Base-by-base conservation (phyloP, 2,113 vertebrate genomes). In the Trinectes maculatus region DNA sequence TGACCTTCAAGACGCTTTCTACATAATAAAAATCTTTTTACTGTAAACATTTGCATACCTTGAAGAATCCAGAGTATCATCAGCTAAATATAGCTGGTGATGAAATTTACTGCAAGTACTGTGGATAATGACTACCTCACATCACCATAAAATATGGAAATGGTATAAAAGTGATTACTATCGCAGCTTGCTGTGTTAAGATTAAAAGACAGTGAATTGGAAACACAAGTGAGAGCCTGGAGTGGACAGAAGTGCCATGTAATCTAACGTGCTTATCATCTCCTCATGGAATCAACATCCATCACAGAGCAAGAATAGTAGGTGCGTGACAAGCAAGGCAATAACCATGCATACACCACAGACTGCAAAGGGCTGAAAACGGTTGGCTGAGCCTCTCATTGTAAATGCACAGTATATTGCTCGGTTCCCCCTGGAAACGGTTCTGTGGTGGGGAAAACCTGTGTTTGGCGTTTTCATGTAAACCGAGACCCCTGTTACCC, bases 221-320 rank as follows among this genome's bases (percentile, higher is more conserved):
- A 79, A 63, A 53, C 44, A 46, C 28, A 25, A 48, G 42, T 1
- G 9, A 43, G 9, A 43, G 43, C 33, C 15, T n/a, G 40, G 49
- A 69, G 67, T 77, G 40, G 72, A 70, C 79, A 73, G 39, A 52
- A 52, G 46, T 49, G 55, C 19, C 11, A 12, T 42, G 48, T 71
- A 82, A 87, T 84, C 69, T 63, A 77, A 74, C 53, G 62, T 74
- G 70, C 78, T 85, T 76, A 64, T 77, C 72, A 77, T 85, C 29
- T 76, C 40, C 57, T 62, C 29, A 26, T 54, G 67, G 58, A 68
- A 77, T 80, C 74, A 39, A 15, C 60, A 71, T 85, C 70, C 56
- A 51, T 67, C 76, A 69, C 19, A 49, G 8, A 70, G 53, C 54
- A 59, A 40, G 64, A 62, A 54, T n/a, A 65, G 39, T 34, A 42